Evolutionary conservation across 2,888 invertebrate species (phyloP).

Genomic region (Epistrophe grossulariae): DNA sequence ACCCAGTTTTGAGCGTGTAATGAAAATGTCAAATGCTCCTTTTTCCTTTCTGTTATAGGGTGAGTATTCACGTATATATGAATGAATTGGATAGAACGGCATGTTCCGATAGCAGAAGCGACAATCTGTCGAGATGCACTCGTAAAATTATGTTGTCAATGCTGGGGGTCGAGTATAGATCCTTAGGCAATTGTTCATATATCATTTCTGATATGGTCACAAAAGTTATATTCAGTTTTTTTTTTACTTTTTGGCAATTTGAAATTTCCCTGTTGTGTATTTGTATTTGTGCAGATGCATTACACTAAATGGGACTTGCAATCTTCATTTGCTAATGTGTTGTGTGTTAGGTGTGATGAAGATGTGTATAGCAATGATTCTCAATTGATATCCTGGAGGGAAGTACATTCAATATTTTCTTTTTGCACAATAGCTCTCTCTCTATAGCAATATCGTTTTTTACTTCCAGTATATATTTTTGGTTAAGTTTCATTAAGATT

Average conservation of each 20-base stretch:
- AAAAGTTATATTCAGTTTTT: slow-evolving; percentile 18
- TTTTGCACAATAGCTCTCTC: slow-evolving; percentile 37
- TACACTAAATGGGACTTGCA: slow-evolving; percentile 16
- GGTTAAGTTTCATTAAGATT: not conserved
- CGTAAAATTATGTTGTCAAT: slow-evolving; percentile 72
- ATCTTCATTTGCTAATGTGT: slow-evolving; percentile 31
- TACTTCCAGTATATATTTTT: slow-evolving; percentile 24
- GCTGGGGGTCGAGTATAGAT: slow-evolving; percentile 61
- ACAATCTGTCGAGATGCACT: slow-evolving; percentile 73
- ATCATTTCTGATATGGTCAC: slow-evolving; percentile 31
- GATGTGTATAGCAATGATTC: slow-evolving; percentile 52
- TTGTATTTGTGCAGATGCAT: slow-evolving; percentile 61
- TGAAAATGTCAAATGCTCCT: slow-evolving; percentile 61
- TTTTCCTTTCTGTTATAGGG: slow-evolving; percentile 24
- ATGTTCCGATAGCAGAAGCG: slow-evolving; percentile 56
- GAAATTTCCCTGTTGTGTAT: slow-evolving; percentile 6
- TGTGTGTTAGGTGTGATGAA: slow-evolving; percentile 23
- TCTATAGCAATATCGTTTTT: slow-evolving; percentile 42
- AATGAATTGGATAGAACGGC: slow-evolving; percentile 19
- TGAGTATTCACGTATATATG: not conserved
- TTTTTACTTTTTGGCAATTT: not conserved
- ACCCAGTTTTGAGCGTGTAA: slow-evolving; percentile 38
- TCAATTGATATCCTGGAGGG: slow-evolving; percentile 68
- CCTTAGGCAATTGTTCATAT: slow-evolving; percentile 43
- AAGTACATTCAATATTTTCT: slow-evolving; percentile 68